Conservation (phyloP, 2,797 vertebrate genomes). For the Melanotaenia trifasciata region DNA sequence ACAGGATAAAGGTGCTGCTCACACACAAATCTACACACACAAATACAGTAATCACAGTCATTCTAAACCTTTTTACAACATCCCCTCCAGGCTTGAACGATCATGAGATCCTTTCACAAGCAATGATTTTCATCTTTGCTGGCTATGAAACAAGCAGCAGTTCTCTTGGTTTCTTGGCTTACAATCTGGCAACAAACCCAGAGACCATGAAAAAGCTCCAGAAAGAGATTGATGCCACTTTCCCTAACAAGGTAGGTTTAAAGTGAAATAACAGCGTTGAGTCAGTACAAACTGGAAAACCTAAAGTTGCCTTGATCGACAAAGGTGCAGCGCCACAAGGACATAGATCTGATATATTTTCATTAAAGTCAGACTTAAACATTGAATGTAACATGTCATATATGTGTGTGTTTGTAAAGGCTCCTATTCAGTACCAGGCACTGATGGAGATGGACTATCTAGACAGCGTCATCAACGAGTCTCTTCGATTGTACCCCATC, state of each 20-base stretch:
- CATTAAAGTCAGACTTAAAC: not conserved
- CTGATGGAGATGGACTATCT: conserved; percentile 87
- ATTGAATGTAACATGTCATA: not conserved
- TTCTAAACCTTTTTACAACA: not conserved
- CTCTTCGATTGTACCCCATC: conserved; percentile 76
- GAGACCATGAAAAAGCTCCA: conserved; percentile 81
- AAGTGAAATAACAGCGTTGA: not conserved
- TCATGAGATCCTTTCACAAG: conserved; percentile 88
- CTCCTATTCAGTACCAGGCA: conserved; percentile 63
- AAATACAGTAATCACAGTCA: conserved; percentile 48
- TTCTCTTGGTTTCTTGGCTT: conserved; percentile 79
- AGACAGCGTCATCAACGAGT: conserved; percentile 79
- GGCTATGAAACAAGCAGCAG: conserved; percentile 87
- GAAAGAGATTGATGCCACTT: conserved; percentile 79
- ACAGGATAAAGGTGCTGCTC: conserved; percentile 44
- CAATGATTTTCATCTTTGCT: conserved; percentile 84
- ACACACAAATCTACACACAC: not conserved
- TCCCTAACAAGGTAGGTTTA: conserved; percentile 81
- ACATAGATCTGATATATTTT: not conserved
- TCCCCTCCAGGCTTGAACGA: conserved; percentile 83
- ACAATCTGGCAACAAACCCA: conserved; percentile 84
- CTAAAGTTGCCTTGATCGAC: not conserved
- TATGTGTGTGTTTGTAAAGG: conserved; percentile 57
- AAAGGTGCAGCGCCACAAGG: not conserved
- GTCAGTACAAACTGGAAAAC: not conserved